Conservation (phyloP, 2,888 invertebrate species). For the Tetragonula carbonaria region DNA sequence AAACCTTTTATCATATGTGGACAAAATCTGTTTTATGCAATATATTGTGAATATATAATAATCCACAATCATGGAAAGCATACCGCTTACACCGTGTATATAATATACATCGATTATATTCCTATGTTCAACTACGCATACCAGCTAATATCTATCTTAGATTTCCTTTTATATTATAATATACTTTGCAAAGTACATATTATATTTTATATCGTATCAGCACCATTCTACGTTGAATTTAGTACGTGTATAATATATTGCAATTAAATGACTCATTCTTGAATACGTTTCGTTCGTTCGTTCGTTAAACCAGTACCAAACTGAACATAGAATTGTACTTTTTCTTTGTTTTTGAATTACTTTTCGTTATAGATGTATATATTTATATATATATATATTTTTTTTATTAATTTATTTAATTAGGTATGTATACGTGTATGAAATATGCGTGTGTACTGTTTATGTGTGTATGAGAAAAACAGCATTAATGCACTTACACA, state of each 20-base stretch:
- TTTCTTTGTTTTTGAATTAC: conserved; percentile 36
- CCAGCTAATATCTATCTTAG: conserved; percentile 76
- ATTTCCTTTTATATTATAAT: conserved; percentile 72
- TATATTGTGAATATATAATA: conserved; percentile 25
- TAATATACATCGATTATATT: conserved; percentile 76
- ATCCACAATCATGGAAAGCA: conserved; percentile 70
- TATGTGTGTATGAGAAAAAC: conserved; percentile 27
- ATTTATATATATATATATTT: conserved; percentile 12
- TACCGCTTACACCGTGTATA: conserved; percentile 56
- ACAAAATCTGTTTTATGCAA: not conserved
- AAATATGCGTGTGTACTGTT: conserved; percentile 59
- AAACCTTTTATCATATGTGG: not conserved
- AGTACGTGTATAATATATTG: conserved; percentile 60
- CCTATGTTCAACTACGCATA: conserved; percentile 73
- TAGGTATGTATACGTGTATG: conserved; percentile 57
- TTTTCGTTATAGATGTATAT: conserved; percentile 43
- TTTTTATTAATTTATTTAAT: conserved; percentile 31
- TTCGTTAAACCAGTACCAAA: conserved; percentile 61
- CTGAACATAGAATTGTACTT: conserved; percentile 73
- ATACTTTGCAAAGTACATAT: conserved; percentile 71
- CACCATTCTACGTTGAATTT: conserved; percentile 76
- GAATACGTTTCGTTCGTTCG: conserved; percentile 41
- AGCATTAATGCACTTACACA: conserved; percentile 54
- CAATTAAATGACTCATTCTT: conserved; percentile 50
- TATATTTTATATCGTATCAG: conserved; percentile 65